Evolutionary conservation across 35 echinoderm and acorn worm species (phyloP).

Genomic region (Acanthaster planci): DNA sequence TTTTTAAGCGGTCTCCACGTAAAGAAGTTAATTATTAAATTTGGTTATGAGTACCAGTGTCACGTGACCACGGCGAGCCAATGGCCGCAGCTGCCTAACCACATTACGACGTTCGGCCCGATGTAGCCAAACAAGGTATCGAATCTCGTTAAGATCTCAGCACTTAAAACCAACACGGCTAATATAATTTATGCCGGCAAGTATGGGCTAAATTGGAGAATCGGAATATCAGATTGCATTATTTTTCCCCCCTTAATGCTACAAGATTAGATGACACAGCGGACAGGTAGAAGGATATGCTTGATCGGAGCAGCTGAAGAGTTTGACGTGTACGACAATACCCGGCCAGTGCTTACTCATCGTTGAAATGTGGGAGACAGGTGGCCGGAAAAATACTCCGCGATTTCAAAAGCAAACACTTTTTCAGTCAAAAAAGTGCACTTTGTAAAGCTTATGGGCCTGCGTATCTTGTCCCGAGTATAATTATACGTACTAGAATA

Average conservation of each 20-base stretch:
- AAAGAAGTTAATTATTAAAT: conserved; percentile 1
- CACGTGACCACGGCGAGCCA: conserved; percentile 5
- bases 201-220: conserved; percentile 8
- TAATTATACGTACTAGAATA: too few species aligned
- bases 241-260: neutral
- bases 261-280: conserved; percentile 15
- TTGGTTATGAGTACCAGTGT: conserved; percentile 11
- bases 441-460: too few species aligned
- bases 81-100: neutral
- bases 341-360: too few species aligned
- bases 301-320: neutral
- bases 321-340: too few species aligned
- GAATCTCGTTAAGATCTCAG: conserved; percentile 13
- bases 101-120: neutral
- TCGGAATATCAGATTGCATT: conserved; percentile 11
- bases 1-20: too few species aligned
- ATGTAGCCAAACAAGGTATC: conserved; percentile 16
- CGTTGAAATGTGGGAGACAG: too few species aligned
- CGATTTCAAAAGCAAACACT: too few species aligned
- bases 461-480: too few species aligned
- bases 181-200: conserved; percentile 23
- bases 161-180: conserved; percentile 14
- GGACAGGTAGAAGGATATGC: neutral
- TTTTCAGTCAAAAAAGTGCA: too few species aligned
- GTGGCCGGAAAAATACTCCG: too few species aligned